phyloP scores from a whole-genome alignment of 2,113 vertebrate genomes.

The Dipodomys stephensi region DNA sequence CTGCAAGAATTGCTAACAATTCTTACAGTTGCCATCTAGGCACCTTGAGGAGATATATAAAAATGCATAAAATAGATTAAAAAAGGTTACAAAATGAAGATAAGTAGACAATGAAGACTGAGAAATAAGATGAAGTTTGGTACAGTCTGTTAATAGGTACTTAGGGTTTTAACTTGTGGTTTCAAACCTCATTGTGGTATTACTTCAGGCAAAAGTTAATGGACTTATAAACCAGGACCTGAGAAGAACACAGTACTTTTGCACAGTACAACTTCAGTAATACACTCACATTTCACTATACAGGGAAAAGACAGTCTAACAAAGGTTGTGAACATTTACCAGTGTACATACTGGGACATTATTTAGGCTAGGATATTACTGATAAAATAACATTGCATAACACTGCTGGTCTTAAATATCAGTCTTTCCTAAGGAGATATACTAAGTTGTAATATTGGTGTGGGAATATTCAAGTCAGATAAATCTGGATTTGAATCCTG shows the following conservation, averaged over 20 bases:
- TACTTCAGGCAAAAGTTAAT: neutral
- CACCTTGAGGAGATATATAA: neutral
- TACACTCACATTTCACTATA: neutral
- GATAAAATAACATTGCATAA: neutral
- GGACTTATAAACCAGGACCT: neutral
- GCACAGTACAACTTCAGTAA: fast-evolving
- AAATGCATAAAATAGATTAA: neutral
- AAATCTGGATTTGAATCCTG: neutral
- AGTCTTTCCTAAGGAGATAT: neutral
- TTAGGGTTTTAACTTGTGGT: neutral
- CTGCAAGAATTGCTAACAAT: neutral
- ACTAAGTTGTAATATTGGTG: neutral
- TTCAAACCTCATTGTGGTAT: neutral
- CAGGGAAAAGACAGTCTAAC: neutral
- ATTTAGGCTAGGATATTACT: neutral
- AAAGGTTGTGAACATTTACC: too few species aligned
- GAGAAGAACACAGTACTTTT: neutral
- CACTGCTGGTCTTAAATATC: neutral
- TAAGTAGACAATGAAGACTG: neutral
- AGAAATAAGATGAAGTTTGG: neutral
- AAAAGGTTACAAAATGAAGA: neutral
- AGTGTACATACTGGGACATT: too few species aligned
- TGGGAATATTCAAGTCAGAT: neutral
- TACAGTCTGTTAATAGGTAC: neutral
- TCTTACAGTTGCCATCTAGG: neutral